These are phyloP conservation scores for Bombyx huttoni DNA, from an alignment of 2,888 invertebrate species.

Conservation along the genomic window DNA sequence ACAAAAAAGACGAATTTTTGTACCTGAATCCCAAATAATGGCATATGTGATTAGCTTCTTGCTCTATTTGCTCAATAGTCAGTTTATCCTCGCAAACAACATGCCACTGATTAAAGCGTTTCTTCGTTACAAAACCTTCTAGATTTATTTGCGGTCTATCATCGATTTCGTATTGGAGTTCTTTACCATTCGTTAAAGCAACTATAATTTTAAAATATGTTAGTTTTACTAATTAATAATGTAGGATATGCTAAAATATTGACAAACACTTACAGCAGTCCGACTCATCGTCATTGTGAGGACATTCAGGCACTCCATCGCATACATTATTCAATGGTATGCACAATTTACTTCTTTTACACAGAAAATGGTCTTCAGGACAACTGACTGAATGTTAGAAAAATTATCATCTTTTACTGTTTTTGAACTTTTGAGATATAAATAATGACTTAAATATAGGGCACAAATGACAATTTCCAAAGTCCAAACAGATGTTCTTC, in stretches of 20 bases:
- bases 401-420: slow-evolving; percentile 4
- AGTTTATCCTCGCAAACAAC: slow-evolving; percentile 73
- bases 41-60: slow-evolving; percentile 74
- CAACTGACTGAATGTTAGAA: slow-evolving; percentile 66
- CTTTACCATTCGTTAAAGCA: slow-evolving; percentile 76
- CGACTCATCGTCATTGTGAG: slow-evolving; percentile 80
- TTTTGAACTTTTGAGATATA: too few relatives aligned
- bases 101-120: slow-evolving; percentile 75
- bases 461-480: too few relatives aligned
- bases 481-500: too few relatives aligned
- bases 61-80: slow-evolving; percentile 47
- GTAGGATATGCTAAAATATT: neutral
- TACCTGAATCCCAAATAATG: slow-evolving; percentile 78
- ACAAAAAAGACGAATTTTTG: slow-evolving; percentile 4
- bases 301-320: slow-evolving; percentile 77
- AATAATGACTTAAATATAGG: too few relatives aligned
- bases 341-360: slow-evolving; percentile 76
- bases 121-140: slow-evolving; percentile 76
- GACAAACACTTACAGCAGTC: slow-evolving; percentile 78
- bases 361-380: slow-evolving; percentile 71
- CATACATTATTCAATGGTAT: slow-evolving; percentile 74
- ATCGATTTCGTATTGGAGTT: slow-evolving; percentile 73
- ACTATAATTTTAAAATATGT: slow-evolving; percentile 52
- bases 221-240: neutral
- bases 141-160: slow-evolving; percentile 71